Evolutionary conservation across 2,113 vertebrate species (phyloP), one percentile per base, ranked within the genome.

Genomic region (Thunnus maccoyii): DNA sequence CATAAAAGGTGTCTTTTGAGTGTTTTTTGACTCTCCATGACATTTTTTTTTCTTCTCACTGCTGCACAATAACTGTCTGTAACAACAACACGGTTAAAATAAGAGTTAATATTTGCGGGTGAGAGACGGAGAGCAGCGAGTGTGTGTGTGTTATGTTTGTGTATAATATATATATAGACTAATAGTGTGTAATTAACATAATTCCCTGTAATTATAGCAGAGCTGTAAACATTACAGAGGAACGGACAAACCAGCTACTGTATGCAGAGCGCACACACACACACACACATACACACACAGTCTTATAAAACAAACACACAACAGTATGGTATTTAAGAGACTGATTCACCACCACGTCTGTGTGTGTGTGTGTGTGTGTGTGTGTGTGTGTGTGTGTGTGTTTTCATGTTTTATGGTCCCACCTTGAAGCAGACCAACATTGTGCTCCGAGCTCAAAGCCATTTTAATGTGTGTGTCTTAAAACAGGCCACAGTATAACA

Each of bases 171-270:
- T 41, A 41, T 41, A 41, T 41, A 66, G 70, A 5, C 58, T 80
- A 80, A 87, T 68, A 62, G 81, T 47, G 62, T 76, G 70, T 81
- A 83, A 88, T 85, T 85, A 88, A 58, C 56, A 75, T 83, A 80
- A 85, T 83, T 86, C 75, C 64, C 41, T 75, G 72, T 77, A 67
- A 86, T 88, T 86, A 88, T 52, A 79, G 70, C 71, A 3, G 32
- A 77, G 84, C 61, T 77, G 78, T 84, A 84, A 86, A 84, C 75
- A 80, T 84, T 67, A 76, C 22, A 90, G 71, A 64, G 61, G 27
- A 27, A 61, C 66, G 27, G 48, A 80, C 52, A 82, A 83, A 73
- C 63, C 82, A 78, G 88, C 89, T 88, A 88, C 88, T 86, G 83
- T 79, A 64, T 54, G 7, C 41, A 64, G 48, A 56, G 58, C 10